phyloP scores from a whole-genome alignment of 1,140 invertebrate species.

The Dufourea novaeangliae region DNA sequence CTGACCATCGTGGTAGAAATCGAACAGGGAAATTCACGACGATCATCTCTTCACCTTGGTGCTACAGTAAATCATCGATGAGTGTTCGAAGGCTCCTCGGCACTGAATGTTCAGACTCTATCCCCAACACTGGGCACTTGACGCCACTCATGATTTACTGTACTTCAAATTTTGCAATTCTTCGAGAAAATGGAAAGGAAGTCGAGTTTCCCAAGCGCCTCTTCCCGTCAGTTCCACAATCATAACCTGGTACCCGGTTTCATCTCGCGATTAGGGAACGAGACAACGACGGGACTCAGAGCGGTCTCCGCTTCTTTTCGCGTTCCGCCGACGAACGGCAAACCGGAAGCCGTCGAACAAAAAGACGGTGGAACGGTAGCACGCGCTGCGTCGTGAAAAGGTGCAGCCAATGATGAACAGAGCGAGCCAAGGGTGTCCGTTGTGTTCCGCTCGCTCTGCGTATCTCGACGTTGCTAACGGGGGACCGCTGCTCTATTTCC shows the following conservation, averaged over 20 bases:
- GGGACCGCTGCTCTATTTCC: constrained; percentile 50
- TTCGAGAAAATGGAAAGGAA: too few relatives aligned
- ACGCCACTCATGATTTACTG: too few relatives aligned
- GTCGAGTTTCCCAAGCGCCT: too few relatives aligned
- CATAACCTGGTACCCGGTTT: too few relatives aligned
- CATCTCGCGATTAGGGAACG: background rate
- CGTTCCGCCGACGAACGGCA: background rate
- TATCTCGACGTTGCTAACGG: constrained; percentile 29
- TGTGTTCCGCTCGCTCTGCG: constrained; percentile 11
- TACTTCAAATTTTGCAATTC: too few relatives aligned
- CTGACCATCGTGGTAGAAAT: background rate
- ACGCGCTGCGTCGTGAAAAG: constrained; percentile 41
- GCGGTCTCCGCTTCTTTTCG: background rate
- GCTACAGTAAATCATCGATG: too few relatives aligned
- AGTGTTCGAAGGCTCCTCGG: too few relatives aligned
- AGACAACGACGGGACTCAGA: background rate
- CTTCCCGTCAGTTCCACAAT: too few relatives aligned
- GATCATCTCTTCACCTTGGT: too few relatives aligned
- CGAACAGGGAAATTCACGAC: constrained; percentile 6
- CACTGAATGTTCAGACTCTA: too few relatives aligned
- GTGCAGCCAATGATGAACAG: constrained; percentile 51
- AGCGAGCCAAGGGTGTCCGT: constrained; percentile 36
- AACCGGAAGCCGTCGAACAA: constrained; percentile 23
- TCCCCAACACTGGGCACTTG: too few relatives aligned
- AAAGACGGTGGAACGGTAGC: constrained; percentile 26